These are phyloP conservation scores for Mamestra configurata DNA, from an alignment of 1,140 invertebrate species.

Conservation along the genomic window DNA sequence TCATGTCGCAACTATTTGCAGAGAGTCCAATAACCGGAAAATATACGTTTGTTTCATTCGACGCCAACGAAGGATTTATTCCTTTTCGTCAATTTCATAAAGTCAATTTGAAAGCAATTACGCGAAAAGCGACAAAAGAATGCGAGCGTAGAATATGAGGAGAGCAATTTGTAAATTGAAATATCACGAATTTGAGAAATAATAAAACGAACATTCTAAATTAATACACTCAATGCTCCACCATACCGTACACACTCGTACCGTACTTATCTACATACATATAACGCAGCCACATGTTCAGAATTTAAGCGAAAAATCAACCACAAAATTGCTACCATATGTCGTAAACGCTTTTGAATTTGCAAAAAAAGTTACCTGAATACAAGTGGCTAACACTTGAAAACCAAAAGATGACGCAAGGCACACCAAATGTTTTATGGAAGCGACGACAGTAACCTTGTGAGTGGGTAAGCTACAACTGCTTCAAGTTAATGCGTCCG, in stretches of 20 bases:
- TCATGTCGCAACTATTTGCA: slow-evolving; percentile 49
- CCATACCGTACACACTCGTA: background rate
- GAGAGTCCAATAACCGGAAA: slow-evolving; percentile 15
- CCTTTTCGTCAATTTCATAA: background rate
- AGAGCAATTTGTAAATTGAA: slow-evolving; percentile 20
- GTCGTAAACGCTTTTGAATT: slow-evolving; percentile 56
- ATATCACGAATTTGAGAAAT: background rate
- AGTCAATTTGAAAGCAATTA: slow-evolving; percentile 5
- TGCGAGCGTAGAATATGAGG: background rate
- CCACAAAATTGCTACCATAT: slow-evolving; percentile 70
- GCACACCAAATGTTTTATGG: background rate
- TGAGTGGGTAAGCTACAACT: background rate
- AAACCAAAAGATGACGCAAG: background rate
- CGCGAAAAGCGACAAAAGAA: background rate
- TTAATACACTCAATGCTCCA: background rate
- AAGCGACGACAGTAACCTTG: background rate
- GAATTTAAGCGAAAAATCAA: slow-evolving; percentile 57
- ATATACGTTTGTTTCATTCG: background rate
- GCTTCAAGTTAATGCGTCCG: background rate
- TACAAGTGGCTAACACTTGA: slow-evolving; percentile 51
- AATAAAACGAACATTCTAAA: background rate
- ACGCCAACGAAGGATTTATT: background rate
- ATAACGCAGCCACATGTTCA: slow-evolving; percentile 47
- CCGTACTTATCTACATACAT: slow-evolving; percentile 19
- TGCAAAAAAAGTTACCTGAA: slow-evolving; percentile 68